Conservation (phyloP, 2,797 vertebrate genomes). For the Rhabdomys pumilio region DNA sequence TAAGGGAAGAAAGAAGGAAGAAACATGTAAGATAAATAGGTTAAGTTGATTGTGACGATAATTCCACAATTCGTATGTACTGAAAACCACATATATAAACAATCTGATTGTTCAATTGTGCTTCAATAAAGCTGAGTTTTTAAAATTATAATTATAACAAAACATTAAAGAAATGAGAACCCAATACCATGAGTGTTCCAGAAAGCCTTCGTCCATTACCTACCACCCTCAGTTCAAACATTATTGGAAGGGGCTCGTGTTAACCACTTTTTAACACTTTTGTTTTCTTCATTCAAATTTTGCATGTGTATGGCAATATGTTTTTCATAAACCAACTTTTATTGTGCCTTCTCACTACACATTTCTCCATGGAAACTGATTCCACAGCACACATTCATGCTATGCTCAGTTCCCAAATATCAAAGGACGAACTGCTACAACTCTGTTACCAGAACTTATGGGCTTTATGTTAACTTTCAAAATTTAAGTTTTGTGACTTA, state of each 20-base stretch:
- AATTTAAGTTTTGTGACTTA: background rate
- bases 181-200: background rate
- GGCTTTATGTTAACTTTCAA: conserved; percentile 39
- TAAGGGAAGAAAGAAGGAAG: background rate
- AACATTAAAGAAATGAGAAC: background rate
- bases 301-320: background rate
- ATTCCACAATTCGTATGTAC: background rate
- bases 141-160: background rate
- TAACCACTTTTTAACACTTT: background rate
- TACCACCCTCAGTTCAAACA: background rate
- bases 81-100: background rate
- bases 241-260: background rate
- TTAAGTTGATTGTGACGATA: background rate
- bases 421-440: background rate
- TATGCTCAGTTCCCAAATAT: conserved; percentile 4
- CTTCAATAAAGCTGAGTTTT: background rate
- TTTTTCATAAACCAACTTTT: background rate
- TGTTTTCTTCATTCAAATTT: background rate
- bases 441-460: conserved; percentile 6
- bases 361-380: background rate
- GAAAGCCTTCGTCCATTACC: background rate
- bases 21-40: background rate
- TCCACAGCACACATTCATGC: background rate
- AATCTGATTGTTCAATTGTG: background rate
- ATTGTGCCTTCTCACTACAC: background rate